These are phyloP conservation scores for Lipophrys pholis DNA, from an alignment of 2,113 vertebrate species.

Conservation along the genomic window DNA sequence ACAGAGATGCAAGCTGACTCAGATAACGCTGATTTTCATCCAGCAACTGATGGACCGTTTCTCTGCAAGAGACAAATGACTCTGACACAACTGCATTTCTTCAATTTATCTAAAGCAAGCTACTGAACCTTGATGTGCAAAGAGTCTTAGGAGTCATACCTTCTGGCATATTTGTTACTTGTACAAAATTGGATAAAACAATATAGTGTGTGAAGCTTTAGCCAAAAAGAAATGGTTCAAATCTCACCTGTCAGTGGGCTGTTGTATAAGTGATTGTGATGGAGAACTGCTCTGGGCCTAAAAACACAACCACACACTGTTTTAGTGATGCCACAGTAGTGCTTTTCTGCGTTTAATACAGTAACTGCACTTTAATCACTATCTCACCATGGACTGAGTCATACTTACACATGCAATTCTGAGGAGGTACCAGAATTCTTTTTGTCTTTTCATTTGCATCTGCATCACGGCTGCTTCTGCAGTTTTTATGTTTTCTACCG, in stretches of 20 bases:
- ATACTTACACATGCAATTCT: slow-evolving; percentile 96
- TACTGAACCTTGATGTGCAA: too few species aligned
- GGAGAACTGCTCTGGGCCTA: slow-evolving; percentile 88
- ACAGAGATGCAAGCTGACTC: slow-evolving; percentile 88
- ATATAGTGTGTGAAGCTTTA: neutral
- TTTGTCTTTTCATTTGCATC: slow-evolving; percentile 96
- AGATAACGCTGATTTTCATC: slow-evolving; percentile 92
- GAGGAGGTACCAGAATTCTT: slow-evolving; percentile 97
- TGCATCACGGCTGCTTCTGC: slow-evolving; percentile 93
- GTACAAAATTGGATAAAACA: too few species aligned
- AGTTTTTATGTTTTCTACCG: slow-evolving; percentile 92
- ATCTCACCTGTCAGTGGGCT: slow-evolving; percentile 83
- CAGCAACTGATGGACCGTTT: slow-evolving; percentile 86
- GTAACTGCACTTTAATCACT: neutral
- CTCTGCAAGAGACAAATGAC: slow-evolving; percentile 78
- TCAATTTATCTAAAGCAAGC: too few species aligned
- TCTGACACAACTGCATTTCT: neutral
- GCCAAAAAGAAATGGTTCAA: neutral
- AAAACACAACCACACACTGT: slow-evolving; percentile 38
- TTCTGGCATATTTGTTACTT: too few species aligned
- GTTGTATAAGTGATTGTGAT: slow-evolving; percentile 79
- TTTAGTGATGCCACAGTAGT: slow-evolving; percentile 9
- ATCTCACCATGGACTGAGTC: neutral
- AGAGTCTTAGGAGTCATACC: too few species aligned
- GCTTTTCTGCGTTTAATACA: neutral